Evolutionary conservation across 2,888 invertebrate species (phyloP).

Genomic region (Neoascia interrupta): DNA sequence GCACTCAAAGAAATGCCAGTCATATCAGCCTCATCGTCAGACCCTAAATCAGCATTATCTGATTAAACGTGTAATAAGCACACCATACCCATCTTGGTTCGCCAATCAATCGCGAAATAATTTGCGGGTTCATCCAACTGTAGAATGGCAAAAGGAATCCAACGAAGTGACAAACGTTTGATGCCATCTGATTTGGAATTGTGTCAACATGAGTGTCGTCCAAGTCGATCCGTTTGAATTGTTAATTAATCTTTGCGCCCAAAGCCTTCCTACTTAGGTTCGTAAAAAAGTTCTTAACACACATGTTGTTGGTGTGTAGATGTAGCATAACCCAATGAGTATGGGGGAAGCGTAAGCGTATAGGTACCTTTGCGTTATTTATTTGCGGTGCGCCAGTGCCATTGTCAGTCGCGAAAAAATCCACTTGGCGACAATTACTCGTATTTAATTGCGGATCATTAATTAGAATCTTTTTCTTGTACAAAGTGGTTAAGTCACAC

Average conservation of each 20-base stretch:
- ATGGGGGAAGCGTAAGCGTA: too few species aligned
- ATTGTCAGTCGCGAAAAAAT: too few species aligned
- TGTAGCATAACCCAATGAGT: too few species aligned
- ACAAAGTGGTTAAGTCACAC: too few species aligned
- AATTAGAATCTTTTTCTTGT: too few species aligned
- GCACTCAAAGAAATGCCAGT: conserved; percentile 18
- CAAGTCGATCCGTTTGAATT: conserved; percentile 30
- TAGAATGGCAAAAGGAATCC: conserved; percentile 10
- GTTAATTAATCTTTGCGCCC: conserved; percentile 36
- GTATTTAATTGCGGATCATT: too few species aligned
- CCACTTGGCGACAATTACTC: too few species aligned
- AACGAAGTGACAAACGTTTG: conserved; percentile 33
- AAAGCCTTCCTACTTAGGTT: conserved; percentile 17
- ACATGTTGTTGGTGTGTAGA: conserved; percentile 1
- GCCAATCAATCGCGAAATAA: conserved; percentile 19
- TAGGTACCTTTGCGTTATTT: too few species aligned
- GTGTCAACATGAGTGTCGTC: conserved; percentile 41
- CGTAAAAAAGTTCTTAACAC: conserved; percentile 21
- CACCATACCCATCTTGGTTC: too few species aligned
- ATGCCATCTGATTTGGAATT: conserved; percentile 45
- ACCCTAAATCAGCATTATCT: conserved; percentile 14
- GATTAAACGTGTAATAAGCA: not conserved
- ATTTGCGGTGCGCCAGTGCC: too few species aligned
- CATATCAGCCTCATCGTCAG: conserved; percentile 36
- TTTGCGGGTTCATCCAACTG: conserved; percentile 25